These are phyloP conservation scores for Nannospalax galili DNA, from an alignment of 2,113 vertebrate genomes.

Conservation along the genomic window DNA sequence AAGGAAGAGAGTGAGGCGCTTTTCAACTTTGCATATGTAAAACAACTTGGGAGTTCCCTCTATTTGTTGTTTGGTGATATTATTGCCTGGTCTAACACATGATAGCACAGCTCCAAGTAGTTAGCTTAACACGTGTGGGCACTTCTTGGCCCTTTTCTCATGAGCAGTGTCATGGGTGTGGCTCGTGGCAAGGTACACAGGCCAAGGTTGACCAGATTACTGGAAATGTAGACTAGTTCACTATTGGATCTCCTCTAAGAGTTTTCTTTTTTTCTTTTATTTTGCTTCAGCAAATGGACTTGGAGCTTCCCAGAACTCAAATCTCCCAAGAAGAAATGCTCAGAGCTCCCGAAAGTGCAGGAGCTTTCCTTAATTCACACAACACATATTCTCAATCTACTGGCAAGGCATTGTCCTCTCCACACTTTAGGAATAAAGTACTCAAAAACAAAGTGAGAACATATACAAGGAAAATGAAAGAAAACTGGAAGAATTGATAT, in stretches of 20 bases:
- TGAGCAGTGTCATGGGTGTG: neutral
- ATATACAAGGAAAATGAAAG: too few relatives aligned
- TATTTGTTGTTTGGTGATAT: neutral
- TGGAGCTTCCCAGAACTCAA: slow-evolving; percentile 32
- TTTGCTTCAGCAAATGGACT: slow-evolving; percentile 24
- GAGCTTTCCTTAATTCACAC: neutral
- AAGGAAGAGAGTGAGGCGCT: slow-evolving; percentile 47
- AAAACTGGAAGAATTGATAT: neutral
- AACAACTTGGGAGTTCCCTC: neutral
- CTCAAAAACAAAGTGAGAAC: slow-evolving; percentile 39
- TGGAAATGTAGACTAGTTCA: neutral
- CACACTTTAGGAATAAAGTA: slow-evolving; percentile 32
- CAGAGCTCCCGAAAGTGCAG: slow-evolving; percentile 27
- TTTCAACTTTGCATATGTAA: slow-evolving; percentile 33
- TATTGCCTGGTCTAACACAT: neutral
- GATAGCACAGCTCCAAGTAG: neutral
- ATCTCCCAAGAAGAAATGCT: slow-evolving; percentile 19
- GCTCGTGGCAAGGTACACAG: neutral
- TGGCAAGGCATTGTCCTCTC: neutral
- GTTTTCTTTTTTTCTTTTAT: neutral
- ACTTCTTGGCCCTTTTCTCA: slow-evolving; percentile 55
- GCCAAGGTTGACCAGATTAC: neutral
- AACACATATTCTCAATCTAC: neutral
- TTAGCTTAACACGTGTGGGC: neutral
- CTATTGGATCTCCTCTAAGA: neutral